A percentile compares a stretch with the other conserved stretches of the same genome.
Conservation (phyloP, 2,888 invertebrate species). For the Rhogogaster chlorosoma region DNA sequence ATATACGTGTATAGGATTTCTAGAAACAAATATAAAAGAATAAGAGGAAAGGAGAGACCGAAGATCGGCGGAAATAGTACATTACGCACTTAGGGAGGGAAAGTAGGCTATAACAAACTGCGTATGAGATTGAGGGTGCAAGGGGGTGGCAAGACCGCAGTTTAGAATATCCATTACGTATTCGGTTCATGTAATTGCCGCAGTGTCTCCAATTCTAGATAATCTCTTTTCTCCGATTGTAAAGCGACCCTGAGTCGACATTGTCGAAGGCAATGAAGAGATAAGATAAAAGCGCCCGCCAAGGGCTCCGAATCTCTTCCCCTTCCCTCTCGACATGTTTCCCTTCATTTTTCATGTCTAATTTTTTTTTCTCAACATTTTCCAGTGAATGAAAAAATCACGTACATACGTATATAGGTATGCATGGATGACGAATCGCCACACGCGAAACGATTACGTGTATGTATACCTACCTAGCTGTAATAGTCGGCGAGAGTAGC, state of each 20-base stretch:
- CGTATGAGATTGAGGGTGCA: no score
- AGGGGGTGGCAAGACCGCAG: no score
- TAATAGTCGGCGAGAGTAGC: not conserved
- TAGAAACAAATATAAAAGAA: not conserved
- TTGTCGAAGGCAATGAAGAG: conserved; percentile 15
- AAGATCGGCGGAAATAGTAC: no score
- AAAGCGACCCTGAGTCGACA: conserved; percentile 26
- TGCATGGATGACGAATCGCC: not conserved
- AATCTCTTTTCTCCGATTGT: not conserved
- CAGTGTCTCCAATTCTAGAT: not conserved
- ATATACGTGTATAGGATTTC: not conserved
- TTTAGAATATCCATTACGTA: not conserved
- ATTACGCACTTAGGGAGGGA: no score
- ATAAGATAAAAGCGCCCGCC: conserved; percentile 19
- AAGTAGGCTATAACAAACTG: no score
- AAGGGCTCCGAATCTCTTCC: conserved; percentile 11
- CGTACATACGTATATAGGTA: not conserved
- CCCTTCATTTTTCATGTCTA: not conserved
- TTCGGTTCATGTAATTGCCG: not conserved
- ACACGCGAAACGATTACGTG: not conserved
- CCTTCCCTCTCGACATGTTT: not conserved
- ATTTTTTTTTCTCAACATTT: not conserved
- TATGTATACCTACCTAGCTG: not conserved
- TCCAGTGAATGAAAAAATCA: not conserved
- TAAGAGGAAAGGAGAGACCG: not conserved